phyloP scores from a whole-genome alignment of 2,888 invertebrate species.

The Sialis fuliginosa region DNA sequence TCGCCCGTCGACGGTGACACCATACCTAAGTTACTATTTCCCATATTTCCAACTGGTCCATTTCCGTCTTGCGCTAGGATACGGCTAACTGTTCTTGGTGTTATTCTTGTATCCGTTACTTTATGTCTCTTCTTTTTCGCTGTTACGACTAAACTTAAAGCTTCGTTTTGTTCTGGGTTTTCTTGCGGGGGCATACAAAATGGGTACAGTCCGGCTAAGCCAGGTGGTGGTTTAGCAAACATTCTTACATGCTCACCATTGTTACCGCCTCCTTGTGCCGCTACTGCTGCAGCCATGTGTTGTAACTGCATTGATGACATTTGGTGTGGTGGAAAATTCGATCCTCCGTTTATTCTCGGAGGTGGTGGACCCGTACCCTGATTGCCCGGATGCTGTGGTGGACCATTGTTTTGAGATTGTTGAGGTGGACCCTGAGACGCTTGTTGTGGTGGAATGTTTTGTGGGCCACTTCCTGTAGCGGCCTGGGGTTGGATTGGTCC shows the following conservation, averaged over 20 bases:
- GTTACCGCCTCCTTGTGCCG: constrained; percentile 11
- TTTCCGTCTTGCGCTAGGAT: constrained; percentile 68
- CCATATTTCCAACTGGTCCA: too few species aligned
- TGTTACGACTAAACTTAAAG: constrained; percentile 83
- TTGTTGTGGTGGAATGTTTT: constrained; percentile 37
- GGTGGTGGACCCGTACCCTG: constrained; percentile 21
- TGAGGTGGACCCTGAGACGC: constrained; percentile 24
- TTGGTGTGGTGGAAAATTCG: constrained; percentile 7
- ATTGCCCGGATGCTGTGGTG: constrained; percentile 25
- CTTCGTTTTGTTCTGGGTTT: constrained; percentile 81
- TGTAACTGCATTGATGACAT: constrained; percentile 21
- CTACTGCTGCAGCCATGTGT: constrained; percentile 16
- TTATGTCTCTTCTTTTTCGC: constrained; percentile 95
- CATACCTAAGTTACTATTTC: constrained; percentile 34
- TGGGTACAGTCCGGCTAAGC: constrained; percentile 43
- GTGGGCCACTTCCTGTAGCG: constrained; percentile 25
- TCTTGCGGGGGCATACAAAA: constrained; percentile 31
- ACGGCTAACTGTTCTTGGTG: constrained; percentile 76
- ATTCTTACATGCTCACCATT: constrained; percentile 38
- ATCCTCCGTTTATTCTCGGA: constrained; percentile 16
- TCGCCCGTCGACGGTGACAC: constrained; percentile 43
- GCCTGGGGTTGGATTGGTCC: constrained; percentile 26
- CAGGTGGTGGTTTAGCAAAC: constrained; percentile 69
- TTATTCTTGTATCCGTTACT: constrained; percentile 87
- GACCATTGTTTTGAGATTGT: constrained; percentile 23